Percentiles rank a stretch among this genome's conserved stretches.
Conservation (phyloP, 2,888 invertebrate species). For the Schizaphis graminum region DNA sequence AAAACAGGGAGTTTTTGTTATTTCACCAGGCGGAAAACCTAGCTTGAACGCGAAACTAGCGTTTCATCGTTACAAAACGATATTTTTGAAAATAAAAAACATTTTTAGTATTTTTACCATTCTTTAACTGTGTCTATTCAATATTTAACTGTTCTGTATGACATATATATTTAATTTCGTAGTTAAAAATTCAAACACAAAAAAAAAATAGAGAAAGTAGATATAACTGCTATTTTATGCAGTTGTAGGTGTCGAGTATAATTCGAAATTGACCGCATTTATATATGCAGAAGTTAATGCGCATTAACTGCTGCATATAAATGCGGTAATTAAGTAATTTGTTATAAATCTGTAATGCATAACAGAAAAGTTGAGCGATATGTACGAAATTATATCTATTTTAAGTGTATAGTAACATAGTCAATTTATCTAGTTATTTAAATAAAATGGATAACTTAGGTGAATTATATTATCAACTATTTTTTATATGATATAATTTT, state of each 20-base stretch:
- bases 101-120: background rate
- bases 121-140: background rate
- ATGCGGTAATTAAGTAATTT: background rate
- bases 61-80: no score
- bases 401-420: no score
- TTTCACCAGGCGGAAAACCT: no score
- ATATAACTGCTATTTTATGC: background rate
- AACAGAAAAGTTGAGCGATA: background rate
- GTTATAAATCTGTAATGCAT: background rate
- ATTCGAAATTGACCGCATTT: background rate
- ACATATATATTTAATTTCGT: background rate
- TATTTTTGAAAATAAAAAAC: background rate
- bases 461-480: background rate
- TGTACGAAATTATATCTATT: no score
- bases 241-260: background rate
- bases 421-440: background rate
- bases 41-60: no score
- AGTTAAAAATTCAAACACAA: background rate
- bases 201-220: background rate
- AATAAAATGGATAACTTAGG: background rate
- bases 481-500: no score
- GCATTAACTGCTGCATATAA: no score
- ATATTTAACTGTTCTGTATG: no score
- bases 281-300: no score
- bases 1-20: no score